Evolutionary conservation across 1,140 invertebrate genomes (phyloP).

Genomic region (Drosophila melanica): DNA sequence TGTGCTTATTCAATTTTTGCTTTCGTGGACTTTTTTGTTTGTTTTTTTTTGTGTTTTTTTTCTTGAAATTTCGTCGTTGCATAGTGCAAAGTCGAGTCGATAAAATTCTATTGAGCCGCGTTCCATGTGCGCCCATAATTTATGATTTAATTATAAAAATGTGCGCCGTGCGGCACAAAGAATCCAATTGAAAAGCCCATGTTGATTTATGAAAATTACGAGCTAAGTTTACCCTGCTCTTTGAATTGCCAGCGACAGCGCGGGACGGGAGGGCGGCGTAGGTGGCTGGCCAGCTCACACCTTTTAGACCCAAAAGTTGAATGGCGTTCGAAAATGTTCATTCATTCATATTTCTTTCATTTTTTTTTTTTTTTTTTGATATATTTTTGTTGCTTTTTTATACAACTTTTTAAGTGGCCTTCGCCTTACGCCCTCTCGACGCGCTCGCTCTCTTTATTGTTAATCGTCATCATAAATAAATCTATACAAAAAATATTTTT

Average conservation of each 20-base stretch:
- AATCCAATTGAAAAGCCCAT: conserved; percentile 68
- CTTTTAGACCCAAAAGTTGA: conserved; percentile 24
- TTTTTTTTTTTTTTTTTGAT: conserved; percentile 2
- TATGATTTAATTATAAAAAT: conserved; percentile 79
- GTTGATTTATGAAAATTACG: conserved; percentile 77
- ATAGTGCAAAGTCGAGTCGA: conserved; percentile 20
- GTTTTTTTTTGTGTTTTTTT: background rate
- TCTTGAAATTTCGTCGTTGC: conserved; percentile 8
- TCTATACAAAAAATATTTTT: conserved; percentile 54
- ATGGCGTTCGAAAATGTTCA: conserved; percentile 24
- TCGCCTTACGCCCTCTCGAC: conserved; percentile 9
- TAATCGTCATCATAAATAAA: conserved; percentile 74
- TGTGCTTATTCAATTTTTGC: background rate
- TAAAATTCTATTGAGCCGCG: conserved; percentile 59
- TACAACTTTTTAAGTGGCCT: conserved; percentile 55
- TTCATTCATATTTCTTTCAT: background rate
- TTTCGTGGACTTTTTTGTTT: background rate
- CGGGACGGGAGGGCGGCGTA: background rate
- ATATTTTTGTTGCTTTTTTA: conserved; percentile 37
- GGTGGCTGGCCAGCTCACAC: conserved; percentile 38
- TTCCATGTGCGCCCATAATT: conserved; percentile 58
- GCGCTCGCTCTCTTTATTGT: conserved; percentile 43
- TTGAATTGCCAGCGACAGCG: conserved; percentile 13
- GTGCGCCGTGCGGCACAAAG: conserved; percentile 33
- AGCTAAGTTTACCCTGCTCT: conserved; percentile 51